Base-by-base conservation (phyloP, 2,888 invertebrate species). In the Sicus ferrugineus region DNA sequence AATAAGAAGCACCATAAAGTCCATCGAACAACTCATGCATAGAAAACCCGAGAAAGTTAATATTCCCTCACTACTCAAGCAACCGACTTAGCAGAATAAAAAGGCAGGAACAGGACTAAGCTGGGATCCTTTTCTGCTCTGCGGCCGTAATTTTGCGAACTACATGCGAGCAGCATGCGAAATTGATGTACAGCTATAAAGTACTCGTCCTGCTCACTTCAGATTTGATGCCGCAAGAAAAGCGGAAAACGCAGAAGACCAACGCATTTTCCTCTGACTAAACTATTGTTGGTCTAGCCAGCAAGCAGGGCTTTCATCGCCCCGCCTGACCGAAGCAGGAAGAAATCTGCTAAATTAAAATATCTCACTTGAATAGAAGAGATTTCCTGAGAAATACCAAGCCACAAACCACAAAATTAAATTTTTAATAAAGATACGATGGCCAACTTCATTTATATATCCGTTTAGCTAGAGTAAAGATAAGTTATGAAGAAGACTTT, bases 291-390 rank as follows among this genome's bases (percentile, higher is more conserved):
- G 19, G 1, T 21, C 23, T 23, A 9, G 26, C 26, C 23, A 61
- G 16, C 21, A 61, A 61, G 16, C 34, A 61, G 23, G 14, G 3
- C 23, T 23, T 30, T 19, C 16, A n/a, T 21, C n/a, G 28, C 30
- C 16, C n/a, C n/a, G n/a, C n/a, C n/a, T 11, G 42, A 19, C 3
- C 38, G 23, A 42, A 38, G 9, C n/a, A 16, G 16, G 38, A 2
- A 19, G 26, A 61, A 61, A 61, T 38, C 30, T 42, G 26, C 21
- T 38, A 61, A 42, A 61, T 61, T 61, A 61, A 61, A 61, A 61
- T 61, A 61, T 61, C 38, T 61, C 61, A 38, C 23, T 38, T 61
- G 61, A 61, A 61, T 61, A 16, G 14, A 61, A 61, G 38, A 61
- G 61, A 61, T 38, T 61, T 38, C 14, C 6, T 61, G 14, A 16